phyloP scores from a whole-genome alignment of 2,113 vertebrate genomes.

The Sceloporus undulatus region DNA sequence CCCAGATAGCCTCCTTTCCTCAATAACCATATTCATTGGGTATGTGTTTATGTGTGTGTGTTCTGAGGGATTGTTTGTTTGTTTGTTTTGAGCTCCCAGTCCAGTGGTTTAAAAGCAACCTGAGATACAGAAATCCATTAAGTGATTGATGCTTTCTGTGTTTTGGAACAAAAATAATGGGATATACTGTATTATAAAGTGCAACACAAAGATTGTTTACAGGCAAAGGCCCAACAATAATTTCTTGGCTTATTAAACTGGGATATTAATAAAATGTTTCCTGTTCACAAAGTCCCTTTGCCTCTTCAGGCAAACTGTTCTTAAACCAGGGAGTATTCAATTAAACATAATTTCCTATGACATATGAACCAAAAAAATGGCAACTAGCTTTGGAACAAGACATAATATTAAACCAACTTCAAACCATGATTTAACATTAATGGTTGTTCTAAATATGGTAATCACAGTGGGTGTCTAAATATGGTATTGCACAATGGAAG shows the following conservation, averaged over 20 bases:
- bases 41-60: background rate
- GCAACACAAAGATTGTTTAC: too few species aligned
- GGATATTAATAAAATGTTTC: too few species aligned
- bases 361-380: too few species aligned
- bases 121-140: background rate
- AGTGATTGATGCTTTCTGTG: background rate
- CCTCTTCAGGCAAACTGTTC: too few species aligned
- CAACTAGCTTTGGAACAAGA: too few species aligned
- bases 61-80: background rate
- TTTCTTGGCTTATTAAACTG: too few species aligned
- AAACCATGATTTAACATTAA: too few species aligned
- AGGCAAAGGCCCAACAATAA: too few species aligned
- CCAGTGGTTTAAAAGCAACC: background rate
- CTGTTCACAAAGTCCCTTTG: too few species aligned
- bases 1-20: background rate
- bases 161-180: background rate
- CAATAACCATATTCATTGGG: background rate
- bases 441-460: background rate
- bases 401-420: too few species aligned
- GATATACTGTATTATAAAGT: background rate
- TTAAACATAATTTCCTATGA: too few species aligned
- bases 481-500: background rate
- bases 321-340: too few species aligned
- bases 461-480: background rate
- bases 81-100: background rate